A percentile compares a stretch with the other conserved stretches of the same genome.
Evolutionary conservation across 2,113 vertebrate genomes (phyloP).

Genomic region (Hoplias malabaricus): DNA sequence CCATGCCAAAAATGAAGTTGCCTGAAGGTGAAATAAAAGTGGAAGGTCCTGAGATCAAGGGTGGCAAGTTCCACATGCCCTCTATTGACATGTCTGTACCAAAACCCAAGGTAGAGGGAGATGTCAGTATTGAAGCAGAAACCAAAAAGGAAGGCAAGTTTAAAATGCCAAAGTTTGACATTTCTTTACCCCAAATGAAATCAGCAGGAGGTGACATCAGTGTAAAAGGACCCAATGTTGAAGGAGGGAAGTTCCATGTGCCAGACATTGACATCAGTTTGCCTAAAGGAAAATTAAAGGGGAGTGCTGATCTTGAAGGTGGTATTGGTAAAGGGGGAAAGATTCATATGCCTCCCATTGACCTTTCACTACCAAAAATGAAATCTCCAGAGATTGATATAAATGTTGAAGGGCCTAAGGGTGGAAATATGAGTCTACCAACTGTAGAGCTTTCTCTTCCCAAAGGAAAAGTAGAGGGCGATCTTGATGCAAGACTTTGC

Average conservation of each 20-base stretch:
- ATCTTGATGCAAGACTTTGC: conserved; percentile 36
- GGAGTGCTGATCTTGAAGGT: conserved; percentile 15
- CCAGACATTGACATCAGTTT: conserved; percentile 42
- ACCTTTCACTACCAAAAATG: conserved; percentile 42
- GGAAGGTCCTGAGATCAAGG: conserved; percentile 33
- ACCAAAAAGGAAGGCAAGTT: conserved; percentile 51
- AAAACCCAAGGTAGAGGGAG: background rate
- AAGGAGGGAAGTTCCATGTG: conserved; percentile 41
- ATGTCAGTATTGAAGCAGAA: conserved; percentile 18
- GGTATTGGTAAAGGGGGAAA: conserved; percentile 35
- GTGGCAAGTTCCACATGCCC: conserved; percentile 30
- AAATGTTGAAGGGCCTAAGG: conserved; percentile 1
- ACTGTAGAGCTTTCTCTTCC: conserved; percentile 55
- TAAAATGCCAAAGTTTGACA: conserved; percentile 53
- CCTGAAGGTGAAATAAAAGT: background rate
- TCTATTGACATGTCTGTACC: conserved; percentile 8
- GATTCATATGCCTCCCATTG: conserved; percentile 50
- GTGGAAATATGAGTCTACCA: conserved; percentile 37
- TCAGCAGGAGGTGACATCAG: background rate
- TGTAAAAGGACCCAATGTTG: background rate
- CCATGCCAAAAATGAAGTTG: conserved; percentile 12
- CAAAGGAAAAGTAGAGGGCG: conserved; percentile 45
- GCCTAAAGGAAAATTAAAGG: conserved; percentile 24
- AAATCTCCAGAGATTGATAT: conserved; percentile 2
- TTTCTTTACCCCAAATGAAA: conserved; percentile 53